Evolutionary conservation across 2,888 invertebrate genomes (phyloP).

Genomic region (Ctena decussata): DNA sequence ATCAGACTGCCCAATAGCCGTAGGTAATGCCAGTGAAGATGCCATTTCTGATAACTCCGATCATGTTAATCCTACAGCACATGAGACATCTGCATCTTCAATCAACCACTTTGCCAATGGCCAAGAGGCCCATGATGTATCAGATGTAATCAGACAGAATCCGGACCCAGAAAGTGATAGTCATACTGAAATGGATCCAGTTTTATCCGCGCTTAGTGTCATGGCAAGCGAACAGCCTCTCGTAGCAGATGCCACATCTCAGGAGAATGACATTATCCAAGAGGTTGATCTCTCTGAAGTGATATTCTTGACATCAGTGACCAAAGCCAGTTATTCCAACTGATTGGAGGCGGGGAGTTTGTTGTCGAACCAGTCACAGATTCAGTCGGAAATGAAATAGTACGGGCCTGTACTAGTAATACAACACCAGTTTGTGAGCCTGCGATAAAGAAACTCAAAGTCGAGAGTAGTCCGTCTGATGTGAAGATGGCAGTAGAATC

Average conservation of each 20-base stretch:
- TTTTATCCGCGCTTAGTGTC: neutral
- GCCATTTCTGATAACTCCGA: neutral
- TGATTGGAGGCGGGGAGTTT: slow-evolving; percentile 11
- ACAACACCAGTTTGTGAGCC: slow-evolving; percentile 8
- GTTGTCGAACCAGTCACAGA: slow-evolving; percentile 7
- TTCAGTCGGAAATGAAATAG: slow-evolving; percentile 4
- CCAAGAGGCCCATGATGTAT: neutral
- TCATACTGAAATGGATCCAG: neutral
- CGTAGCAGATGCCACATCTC: neutral
- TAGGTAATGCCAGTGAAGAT: neutral
- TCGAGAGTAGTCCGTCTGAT: neutral
- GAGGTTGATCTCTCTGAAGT: neutral
- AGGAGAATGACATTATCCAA: neutral
- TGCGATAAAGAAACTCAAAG: neutral
- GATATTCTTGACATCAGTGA: slow-evolving; percentile 25
- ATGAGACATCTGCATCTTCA: neutral
- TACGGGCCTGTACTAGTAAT: no score
- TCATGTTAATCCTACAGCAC: neutral
- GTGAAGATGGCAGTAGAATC: neutral
- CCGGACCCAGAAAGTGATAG: neutral
- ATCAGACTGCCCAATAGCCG: slow-evolving; percentile 6
- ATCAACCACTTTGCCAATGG: no score
- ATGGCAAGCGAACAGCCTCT: neutral
- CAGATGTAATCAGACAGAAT: neutral
- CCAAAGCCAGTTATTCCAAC: neutral